These are phyloP conservation scores for Haliclona indistincta DNA, from an alignment of 37 sponge, comb jelly and placozoan genomes.

Conservation along the genomic window DNA sequence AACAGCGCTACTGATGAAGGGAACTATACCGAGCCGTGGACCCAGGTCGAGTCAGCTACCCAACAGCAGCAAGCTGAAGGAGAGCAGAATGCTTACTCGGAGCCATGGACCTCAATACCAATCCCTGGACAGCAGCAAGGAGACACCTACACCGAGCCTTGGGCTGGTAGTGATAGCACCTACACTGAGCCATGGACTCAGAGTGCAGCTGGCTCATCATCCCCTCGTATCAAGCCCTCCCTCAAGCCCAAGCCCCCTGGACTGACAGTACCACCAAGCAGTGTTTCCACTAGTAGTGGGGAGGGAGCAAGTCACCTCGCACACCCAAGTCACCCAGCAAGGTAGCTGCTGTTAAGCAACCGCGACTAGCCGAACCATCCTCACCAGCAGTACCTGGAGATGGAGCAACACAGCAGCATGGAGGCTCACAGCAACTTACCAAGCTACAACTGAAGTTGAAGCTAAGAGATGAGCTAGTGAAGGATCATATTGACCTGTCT, in stretches of 20 bases:
- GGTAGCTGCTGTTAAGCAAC: not conserved
- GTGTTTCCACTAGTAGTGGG: too few species aligned
- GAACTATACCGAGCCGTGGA: not conserved
- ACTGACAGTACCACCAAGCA: too few species aligned
- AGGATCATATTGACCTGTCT: slow-evolving; percentile 40
- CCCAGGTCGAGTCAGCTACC: not conserved
- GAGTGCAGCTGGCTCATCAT: too few species aligned
- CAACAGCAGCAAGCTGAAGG: not conserved
- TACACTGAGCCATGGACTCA: too few species aligned
- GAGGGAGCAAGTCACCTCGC: too few species aligned
- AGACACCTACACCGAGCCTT: slow-evolving; percentile 22
- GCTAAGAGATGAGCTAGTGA: slow-evolving; percentile 44
- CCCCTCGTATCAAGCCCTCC: too few species aligned
- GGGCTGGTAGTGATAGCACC: not conserved
- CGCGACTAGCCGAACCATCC: slow-evolving; percentile 6
- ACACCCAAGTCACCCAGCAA: not conserved
- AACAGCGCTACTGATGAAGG: not conserved
- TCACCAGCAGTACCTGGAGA: not conserved
- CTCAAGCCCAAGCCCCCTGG: too few species aligned
- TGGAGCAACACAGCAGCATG: too few species aligned
- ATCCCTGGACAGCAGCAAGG: too few species aligned
- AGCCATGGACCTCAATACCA: not conserved
- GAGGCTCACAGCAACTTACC: too few species aligned
- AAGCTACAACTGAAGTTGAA: slow-evolving; percentile 72
- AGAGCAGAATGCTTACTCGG: not conserved